Percentiles rank a stretch among this genome's conserved stretches.
Evolutionary conservation across 2,888 invertebrate genomes (phyloP).

Genomic region (Liopterus haemorrhoidalis): DNA sequence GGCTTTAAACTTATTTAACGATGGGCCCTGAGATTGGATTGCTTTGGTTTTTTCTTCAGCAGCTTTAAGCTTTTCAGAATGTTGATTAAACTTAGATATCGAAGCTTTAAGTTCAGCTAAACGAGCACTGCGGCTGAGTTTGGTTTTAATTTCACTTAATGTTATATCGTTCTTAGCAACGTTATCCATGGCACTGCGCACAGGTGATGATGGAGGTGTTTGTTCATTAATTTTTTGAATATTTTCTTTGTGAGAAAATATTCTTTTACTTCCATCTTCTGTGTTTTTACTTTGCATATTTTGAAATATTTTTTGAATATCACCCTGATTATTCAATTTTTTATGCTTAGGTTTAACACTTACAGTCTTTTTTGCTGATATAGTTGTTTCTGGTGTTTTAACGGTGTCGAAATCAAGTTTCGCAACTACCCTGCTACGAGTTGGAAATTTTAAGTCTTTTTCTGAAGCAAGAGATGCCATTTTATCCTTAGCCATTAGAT

Average conservation of each 20-base stretch:
- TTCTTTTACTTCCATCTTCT: no score
- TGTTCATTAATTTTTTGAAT: constrained; percentile 40
- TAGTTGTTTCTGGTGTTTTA: constrained; percentile 11
- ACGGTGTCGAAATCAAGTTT: constrained; percentile 21
- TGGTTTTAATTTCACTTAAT: constrained; percentile 63
- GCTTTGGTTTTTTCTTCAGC: constrained; percentile 38
- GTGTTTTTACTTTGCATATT: constrained; percentile 33
- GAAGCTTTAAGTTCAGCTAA: constrained; percentile 65
- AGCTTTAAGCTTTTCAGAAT: constrained; percentile 56
- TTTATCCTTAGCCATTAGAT: constrained; percentile 15
- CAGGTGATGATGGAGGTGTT: constrained; percentile 23
- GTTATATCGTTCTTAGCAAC: constrained; percentile 52
- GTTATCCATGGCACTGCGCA: constrained; percentile 46
- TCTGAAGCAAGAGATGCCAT: constrained; percentile 1
- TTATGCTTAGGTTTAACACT: constrained; percentile 28
- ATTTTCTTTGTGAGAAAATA: constrained; percentile 37
- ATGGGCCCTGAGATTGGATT: constrained; percentile 45
- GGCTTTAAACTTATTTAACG: constrained; percentile 63
- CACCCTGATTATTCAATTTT: constrained; percentile 34
- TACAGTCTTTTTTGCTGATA: constrained; percentile 15
- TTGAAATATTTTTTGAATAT: constrained; percentile 34
- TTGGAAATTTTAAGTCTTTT: constrained; percentile 14
- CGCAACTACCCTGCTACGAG: constrained; percentile 15
- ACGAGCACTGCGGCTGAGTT: constrained; percentile 61
- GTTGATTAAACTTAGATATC: constrained; percentile 59